Evolutionary conservation across 2,797 vertebrate genomes (phyloP).

Genomic region (Tolypeutes matacus): DNA sequence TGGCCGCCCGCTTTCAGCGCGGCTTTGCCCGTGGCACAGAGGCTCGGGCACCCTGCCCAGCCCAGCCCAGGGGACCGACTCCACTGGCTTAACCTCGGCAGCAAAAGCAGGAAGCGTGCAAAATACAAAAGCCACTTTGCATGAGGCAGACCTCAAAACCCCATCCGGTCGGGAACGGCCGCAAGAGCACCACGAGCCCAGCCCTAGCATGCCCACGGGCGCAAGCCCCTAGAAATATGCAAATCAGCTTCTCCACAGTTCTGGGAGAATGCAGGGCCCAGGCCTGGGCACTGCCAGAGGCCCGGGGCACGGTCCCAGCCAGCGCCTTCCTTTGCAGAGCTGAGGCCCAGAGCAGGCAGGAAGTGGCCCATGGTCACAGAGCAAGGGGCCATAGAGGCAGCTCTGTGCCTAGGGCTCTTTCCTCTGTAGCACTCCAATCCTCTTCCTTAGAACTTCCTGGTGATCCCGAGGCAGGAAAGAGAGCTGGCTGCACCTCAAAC

Average conservation of each 20-base stretch:
- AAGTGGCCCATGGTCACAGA: background rate
- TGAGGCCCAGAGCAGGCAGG: background rate
- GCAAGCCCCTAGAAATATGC: background rate
- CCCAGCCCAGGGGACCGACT: background rate
- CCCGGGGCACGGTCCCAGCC: background rate
- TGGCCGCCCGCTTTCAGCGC: background rate
- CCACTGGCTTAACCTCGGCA: slow-evolving; percentile 37
- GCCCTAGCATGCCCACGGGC: background rate
- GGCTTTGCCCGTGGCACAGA: background rate
- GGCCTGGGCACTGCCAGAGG: background rate
- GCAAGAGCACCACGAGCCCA: background rate
- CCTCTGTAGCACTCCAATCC: background rate
- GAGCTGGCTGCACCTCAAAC: background rate
- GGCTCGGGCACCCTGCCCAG: background rate
- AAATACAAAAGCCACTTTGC: slow-evolving; percentile 42
- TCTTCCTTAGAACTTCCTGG: background rate
- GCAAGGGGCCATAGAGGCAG: too few relatives aligned
- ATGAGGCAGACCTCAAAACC: background rate
- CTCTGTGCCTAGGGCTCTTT: background rate
- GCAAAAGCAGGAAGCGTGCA: slow-evolving; percentile 1
- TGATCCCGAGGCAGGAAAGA: background rate
- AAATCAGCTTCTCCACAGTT: background rate
- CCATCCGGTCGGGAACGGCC: background rate
- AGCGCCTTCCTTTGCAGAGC: background rate
- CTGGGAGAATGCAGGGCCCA: background rate